Evolutionary conservation across 2,113 vertebrate genomes (phyloP).

Genomic region (Chlamydotis undulata): DNA sequence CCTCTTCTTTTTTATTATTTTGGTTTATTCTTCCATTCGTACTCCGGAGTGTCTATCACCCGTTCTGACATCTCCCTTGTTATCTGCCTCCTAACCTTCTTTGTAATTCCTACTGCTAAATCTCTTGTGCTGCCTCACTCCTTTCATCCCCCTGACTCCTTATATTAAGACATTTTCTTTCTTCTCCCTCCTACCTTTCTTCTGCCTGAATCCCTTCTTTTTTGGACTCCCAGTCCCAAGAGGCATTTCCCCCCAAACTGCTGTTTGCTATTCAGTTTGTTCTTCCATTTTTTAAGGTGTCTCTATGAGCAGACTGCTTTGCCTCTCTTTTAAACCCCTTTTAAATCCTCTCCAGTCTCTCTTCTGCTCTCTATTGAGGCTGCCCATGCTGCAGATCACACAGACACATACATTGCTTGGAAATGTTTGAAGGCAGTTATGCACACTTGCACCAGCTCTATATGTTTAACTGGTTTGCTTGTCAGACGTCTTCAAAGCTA

Average conservation of each 20-base stretch:
- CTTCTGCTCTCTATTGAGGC: neutral
- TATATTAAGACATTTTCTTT: neutral
- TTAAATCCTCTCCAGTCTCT: neutral
- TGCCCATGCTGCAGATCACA: neutral
- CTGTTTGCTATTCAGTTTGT: neutral
- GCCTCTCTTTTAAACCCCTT: neutral
- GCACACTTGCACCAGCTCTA: neutral
- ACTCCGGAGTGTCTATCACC: neutral
- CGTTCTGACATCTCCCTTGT: neutral
- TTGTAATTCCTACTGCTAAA: neutral
- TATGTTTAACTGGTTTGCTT: neutral
- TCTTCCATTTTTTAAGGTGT: neutral
- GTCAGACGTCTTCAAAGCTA: neutral
- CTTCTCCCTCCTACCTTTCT: neutral
- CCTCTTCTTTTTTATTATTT: neutral
- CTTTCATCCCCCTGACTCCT: neutral
- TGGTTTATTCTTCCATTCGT: neutral
- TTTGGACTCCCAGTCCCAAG: neutral
- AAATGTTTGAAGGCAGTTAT: neutral
- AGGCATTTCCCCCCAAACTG: neutral
- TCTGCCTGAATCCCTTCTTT: neutral
- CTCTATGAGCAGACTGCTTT: neutral
- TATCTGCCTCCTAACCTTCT: neutral
- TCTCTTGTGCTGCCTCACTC: neutral
- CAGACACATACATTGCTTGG: neutral